Evolutionary conservation across 2,113 vertebrate genomes (phyloP).

Genomic region (Crotalus viridis): DNA sequence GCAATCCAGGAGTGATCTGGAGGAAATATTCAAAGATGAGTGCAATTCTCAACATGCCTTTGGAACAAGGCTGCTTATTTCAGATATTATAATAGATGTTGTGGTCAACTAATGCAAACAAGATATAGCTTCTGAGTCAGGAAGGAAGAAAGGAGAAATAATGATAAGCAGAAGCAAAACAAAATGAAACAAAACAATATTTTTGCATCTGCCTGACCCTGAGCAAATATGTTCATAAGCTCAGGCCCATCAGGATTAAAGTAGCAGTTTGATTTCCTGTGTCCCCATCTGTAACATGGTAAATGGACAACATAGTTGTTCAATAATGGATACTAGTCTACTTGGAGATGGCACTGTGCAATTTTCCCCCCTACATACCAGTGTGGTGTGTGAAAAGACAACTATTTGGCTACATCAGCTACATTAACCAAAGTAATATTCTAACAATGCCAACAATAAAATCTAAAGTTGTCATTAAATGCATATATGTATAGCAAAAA

Average conservation of each 20-base stretch:
- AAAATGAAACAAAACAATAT: background rate
- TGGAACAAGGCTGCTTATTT: background rate
- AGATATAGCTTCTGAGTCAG: background rate
- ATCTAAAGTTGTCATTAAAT: background rate
- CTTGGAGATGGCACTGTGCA: background rate
- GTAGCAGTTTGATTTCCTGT: background rate
- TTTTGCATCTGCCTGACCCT: background rate
- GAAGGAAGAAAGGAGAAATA: background rate
- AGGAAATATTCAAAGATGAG: background rate
- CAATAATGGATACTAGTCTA: background rate
- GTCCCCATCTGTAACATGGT: background rate
- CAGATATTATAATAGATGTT: background rate
- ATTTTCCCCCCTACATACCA: background rate
- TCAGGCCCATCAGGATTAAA: background rate
- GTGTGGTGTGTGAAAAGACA: background rate
- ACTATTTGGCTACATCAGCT: background rate
- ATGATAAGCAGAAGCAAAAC: background rate
- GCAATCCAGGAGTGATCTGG: background rate
- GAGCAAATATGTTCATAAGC: background rate
- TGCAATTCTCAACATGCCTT: background rate
- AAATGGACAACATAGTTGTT: background rate
- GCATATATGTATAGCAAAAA: background rate
- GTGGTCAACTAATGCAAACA: constrained; percentile 1
- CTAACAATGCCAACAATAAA: background rate
- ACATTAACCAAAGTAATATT: background rate